A percentile compares a stretch with the other conserved stretches of the same genome.
phyloP scores from a whole-genome alignment of 2,113 vertebrate species.

The Bolborhynchus lineola region DNA sequence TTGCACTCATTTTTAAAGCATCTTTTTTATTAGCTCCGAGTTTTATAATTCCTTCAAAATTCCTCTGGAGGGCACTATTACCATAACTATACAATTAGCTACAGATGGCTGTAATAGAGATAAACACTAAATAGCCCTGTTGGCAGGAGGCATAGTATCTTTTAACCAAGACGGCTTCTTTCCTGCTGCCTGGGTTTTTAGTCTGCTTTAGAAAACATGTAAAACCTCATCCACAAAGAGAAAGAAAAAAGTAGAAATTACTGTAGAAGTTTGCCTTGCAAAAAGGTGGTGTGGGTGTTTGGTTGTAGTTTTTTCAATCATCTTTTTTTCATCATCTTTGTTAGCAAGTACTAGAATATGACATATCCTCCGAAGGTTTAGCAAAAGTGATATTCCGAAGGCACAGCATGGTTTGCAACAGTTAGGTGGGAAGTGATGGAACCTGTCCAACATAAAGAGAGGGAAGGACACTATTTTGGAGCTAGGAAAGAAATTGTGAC shows the following conservation, averaged over 20 bases:
- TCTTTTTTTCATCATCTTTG: neutral
- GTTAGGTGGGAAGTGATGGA: neutral
- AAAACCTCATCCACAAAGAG: neutral
- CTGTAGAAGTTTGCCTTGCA: neutral
- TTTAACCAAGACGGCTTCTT: slow-evolving; percentile 3
- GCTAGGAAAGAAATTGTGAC: neutral
- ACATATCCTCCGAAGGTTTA: neutral
- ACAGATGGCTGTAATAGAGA: neutral
- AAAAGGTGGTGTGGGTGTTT: neutral
- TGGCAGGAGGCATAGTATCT: slow-evolving; percentile 31
- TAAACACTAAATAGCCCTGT: neutral
- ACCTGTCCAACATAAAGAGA: neutral
- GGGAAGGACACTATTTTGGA: neutral
- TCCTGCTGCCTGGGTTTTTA: neutral
- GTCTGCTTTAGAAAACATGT: neutral
- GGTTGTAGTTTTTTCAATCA: rapidly evolving
- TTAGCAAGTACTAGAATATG: neutral
- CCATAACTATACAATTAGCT: slow-evolving; percentile 72
- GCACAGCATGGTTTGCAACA: neutral
- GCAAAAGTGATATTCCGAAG: neutral
- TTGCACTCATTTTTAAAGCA: neutral
- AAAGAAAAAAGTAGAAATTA: neutral
- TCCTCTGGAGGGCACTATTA: slow-evolving; percentile 81
- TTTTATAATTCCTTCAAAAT: slow-evolving; percentile 64
- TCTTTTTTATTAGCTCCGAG: neutral